Base-by-base conservation (phyloP, 2,888 invertebrate genomes). In the Volucella bombylans region DNA sequence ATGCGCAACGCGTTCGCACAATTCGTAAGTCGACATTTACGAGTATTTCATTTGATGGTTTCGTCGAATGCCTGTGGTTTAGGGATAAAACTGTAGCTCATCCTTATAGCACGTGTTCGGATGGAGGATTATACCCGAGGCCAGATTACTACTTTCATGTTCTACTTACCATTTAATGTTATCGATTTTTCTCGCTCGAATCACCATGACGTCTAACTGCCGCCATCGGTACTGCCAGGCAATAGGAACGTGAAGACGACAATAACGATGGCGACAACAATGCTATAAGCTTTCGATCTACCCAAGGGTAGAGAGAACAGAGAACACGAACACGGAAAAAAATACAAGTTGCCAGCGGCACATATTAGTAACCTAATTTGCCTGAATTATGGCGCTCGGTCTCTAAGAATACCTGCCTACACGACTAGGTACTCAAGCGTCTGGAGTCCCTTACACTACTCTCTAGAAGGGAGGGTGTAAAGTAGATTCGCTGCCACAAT, bases 351-450 rank as follows among this genome's bases (percentile, higher is more conserved):
- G 31, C 31, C 57, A 47, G 9, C 18, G 31, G 14, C 71, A 81
- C 43, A 61, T 78, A 73, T 78, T 72, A 82, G 78, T 82, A 82
- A 82, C 78, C 82, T 73, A 78, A 78, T 78, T 82, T 82, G 78
- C 65, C 31, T 59, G 50, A 74, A 64, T 65, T 50, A 74, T 49
- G 31, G 31, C 31, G 31, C 31, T 6, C 6, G 6, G 31, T 31
- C 31, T 31, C 31, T 31, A 6, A 31, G 6, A 31, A 31, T 31
- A 31, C 6, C 31, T 31, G 31, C 31, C 31, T 31, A 31, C 31
- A 31, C 31, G 31, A 6, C 31, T 1, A 31, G 31, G 31, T 31
- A 31, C 31, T 31, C 31, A 31, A 31, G 31, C 6, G 6, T 31
- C 31, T 31, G 31, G 6, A 6, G 1, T 6, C 31, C 31, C 31